Base-by-base conservation (phyloP, 2,797 vertebrate species). In the Fringilla coelebs region DNA sequence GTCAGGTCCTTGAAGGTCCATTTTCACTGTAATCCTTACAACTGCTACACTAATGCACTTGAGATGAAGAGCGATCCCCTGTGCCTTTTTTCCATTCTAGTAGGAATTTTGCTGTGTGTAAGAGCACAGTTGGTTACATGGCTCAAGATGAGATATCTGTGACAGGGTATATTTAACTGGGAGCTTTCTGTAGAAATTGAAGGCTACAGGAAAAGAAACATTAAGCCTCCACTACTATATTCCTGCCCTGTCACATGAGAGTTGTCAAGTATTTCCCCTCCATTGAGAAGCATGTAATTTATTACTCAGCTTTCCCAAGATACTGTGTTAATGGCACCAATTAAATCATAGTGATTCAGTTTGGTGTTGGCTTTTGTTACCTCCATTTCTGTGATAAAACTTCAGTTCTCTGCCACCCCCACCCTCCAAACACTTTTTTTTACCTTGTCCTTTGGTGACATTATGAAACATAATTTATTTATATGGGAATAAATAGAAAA, bases 211-310 rank as follows among this genome's bases (percentile, higher is more conserved):
- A 17, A 60, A 40, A 54, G 63, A 68, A 61, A 43, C 8, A 5
- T 18, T 13, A 63, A 45, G 29, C 19, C 14, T 85, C 20, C 13
- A 2, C 2, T 45, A 2, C 20, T n/a, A 0, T 31, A 4, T 72
- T 90, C 20, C n/a, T 80, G 65, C 22, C 26, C 20, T 65, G 25
- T 61, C 51, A 29, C 26, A 11, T 29, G 25, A 32, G 32, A 65
- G 15, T 38, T 82, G 21, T 32, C 32, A 49, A 18, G 10, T 67
- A 9, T 46, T 80, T 32, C 3, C 9, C 5, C 7, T 46, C 10
- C 11, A 2, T 2, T 45, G 20, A 65, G 28, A 20, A 29, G 5
- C 2, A 5, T 36, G 16, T 63, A 7, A 14, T 63, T 63, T 82
- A 13, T 72, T 66, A 62, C 12, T 88, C 18, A 17, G 0, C 49